Evolutionary conservation across 35 echinoderm and acorn worm genomes (phyloP).

Genomic region (Lytechinus pictus): DNA sequence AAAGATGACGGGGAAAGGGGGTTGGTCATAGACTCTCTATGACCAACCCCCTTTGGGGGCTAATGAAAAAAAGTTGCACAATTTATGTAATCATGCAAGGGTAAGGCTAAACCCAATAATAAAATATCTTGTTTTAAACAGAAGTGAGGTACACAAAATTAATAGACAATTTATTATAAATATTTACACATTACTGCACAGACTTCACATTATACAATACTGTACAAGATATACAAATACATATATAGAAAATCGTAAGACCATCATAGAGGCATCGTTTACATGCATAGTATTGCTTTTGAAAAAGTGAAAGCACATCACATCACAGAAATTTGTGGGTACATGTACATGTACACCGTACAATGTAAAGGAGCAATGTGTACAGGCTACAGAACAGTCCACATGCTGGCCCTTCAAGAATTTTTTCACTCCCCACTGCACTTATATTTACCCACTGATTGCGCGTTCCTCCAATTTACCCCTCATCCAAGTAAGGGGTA

Average conservation of each 20-base stretch:
- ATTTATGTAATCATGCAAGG: neutral
- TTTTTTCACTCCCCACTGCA: too few species aligned
- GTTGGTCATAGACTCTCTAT: too few species aligned
- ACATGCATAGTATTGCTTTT: constrained; percentile 15
- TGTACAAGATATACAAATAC: neutral
- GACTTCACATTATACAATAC: neutral
- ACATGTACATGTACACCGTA: neutral
- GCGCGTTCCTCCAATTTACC: too few species aligned
- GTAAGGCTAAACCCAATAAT: too few species aligned
- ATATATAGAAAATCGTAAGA: neutral
- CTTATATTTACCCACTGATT: too few species aligned
- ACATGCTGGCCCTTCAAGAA: too few species aligned
- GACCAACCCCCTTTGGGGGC: too few species aligned
- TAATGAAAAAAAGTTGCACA: neutral
- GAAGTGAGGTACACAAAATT: neutral
- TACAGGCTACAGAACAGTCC: neutral
- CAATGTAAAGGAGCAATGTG: neutral
- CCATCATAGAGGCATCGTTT: neutral
- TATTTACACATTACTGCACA: neutral
- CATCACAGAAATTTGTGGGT: neutral
- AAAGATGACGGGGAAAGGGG: neutral
- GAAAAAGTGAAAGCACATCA: neutral
- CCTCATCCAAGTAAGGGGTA: too few species aligned
- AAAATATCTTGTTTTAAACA: too few species aligned
- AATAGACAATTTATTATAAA: neutral